Percentiles rank a stretch among this genome's conserved stretches.
Evolutionary conservation across 2,888 invertebrate species (phyloP).

Genomic region (Caenorhabditis angaria): DNA sequence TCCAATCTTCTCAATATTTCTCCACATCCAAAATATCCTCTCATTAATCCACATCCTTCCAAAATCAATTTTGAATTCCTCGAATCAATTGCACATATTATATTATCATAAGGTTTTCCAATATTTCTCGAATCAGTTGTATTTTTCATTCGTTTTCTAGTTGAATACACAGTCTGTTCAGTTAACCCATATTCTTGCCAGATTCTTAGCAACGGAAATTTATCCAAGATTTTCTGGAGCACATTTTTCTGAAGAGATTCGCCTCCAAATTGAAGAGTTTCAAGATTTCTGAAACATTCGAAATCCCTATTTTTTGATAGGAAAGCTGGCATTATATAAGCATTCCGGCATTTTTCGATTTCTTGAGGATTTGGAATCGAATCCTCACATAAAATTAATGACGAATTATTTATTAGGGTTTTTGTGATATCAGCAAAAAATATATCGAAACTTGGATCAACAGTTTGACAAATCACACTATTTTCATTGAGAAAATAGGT

Average conservation of each 20-base stretch:
- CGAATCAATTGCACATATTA: not conserved
- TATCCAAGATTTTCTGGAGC: slow-evolving; percentile 9
- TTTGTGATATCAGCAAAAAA: slow-evolving; percentile 66
- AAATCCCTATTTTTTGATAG: slow-evolving; percentile 25
- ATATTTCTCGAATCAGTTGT: slow-evolving; percentile 20
- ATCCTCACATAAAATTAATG: slow-evolving; percentile 24
- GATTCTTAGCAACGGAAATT: slow-evolving; percentile 8
- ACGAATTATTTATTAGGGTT: slow-evolving; percentile 45
- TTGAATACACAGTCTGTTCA: slow-evolving; percentile 64
- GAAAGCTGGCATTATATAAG: slow-evolving; percentile 66
- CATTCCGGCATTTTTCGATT: slow-evolving; percentile 43
- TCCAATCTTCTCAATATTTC: not conserved
- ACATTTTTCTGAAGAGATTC: slow-evolving; percentile 41
- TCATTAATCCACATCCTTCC: slow-evolving; percentile 27
- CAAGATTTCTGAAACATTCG: slow-evolving; percentile 12
- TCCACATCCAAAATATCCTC: slow-evolving; percentile 32
- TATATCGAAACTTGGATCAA: slow-evolving; percentile 68
- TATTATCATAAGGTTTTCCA: slow-evolving; percentile 48
- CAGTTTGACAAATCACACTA: slow-evolving; percentile 60
- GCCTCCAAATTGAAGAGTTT: slow-evolving; percentile 58
- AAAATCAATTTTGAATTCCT: slow-evolving; percentile 16
- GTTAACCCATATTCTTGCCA: slow-evolving; percentile 64
- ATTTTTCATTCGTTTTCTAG: slow-evolving; percentile 29
- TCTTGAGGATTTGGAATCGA: slow-evolving; percentile 25
- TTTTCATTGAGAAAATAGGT: slow-evolving; percentile 33